Evolutionary conservation across 2,113 vertebrate species (phyloP).

Genomic region (Pipra filicauda): DNA sequence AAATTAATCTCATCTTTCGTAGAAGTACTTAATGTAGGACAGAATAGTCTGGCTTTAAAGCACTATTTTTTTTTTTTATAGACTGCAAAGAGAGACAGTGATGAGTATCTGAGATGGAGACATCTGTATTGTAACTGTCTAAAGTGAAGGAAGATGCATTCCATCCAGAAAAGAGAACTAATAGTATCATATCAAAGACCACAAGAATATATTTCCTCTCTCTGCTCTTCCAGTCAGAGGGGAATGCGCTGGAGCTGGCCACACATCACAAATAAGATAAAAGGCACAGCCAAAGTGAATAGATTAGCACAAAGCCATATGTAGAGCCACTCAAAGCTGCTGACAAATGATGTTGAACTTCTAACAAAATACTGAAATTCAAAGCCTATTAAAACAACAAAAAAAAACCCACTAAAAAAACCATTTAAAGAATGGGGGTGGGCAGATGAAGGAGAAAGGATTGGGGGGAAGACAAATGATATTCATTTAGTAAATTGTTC

Average conservation of each 20-base stretch:
- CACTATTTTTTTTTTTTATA: neutral
- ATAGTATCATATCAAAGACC: neutral
- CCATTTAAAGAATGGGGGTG: neutral
- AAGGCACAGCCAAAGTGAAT: neutral
- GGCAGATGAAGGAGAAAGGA: neutral
- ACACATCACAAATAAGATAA: conserved; percentile 35
- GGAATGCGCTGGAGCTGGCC: neutral
- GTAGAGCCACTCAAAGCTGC: neutral
- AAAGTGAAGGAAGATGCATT: neutral
- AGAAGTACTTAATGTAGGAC: neutral
- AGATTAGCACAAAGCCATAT: conserved; percentile 18
- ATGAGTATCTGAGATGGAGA: neutral
- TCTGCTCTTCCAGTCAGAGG: neutral
- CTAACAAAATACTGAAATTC: neutral
- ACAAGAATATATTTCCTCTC: conserved; percentile 5
- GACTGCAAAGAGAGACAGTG: neutral
- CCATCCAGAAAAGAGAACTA: neutral
- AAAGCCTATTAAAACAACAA: neutral
- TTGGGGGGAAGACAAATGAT: neutral
- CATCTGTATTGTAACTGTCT: neutral
- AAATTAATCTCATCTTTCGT: neutral
- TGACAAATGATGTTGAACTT: conserved; percentile 17
- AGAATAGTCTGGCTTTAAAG: neutral
- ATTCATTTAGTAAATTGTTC: neutral
- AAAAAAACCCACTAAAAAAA: neutral